These are phyloP conservation scores for Emesis castigata DNA, from an alignment of 2,888 invertebrate genomes.

Conservation along the genomic window DNA sequence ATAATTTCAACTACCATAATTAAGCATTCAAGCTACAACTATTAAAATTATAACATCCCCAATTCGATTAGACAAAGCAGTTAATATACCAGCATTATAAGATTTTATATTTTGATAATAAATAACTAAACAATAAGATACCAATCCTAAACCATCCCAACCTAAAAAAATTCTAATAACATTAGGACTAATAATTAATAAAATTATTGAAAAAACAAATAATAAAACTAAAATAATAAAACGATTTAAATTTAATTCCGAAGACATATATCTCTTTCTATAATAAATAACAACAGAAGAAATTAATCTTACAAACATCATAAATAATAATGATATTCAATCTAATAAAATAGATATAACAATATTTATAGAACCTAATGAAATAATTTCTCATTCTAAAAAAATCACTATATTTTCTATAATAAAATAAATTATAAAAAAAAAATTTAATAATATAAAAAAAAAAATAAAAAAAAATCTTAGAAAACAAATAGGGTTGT, in stretches of 20 bases:
- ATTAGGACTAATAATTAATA: background rate
- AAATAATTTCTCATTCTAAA: conserved; percentile 83
- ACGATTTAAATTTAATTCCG: conserved; percentile 33
- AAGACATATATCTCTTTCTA: conserved; percentile 89
- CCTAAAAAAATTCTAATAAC: conserved; percentile 74
- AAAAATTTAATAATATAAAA: conserved; percentile 79
- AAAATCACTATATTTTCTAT: conserved; percentile 81
- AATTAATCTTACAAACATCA: conserved; percentile 90
- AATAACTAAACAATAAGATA: conserved; percentile 87
- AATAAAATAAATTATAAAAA: conserved; percentile 82
- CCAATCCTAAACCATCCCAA: conserved; percentile 92
- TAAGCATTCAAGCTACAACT: conserved; percentile 87
- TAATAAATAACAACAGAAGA: conserved; percentile 91
- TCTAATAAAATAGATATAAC: conserved; percentile 88
- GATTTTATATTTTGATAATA: conserved; percentile 89
- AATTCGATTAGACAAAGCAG: conserved; percentile 87
- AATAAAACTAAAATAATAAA: background rate
- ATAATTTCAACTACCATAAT: conserved; percentile 75
- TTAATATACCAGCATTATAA: conserved; percentile 91
- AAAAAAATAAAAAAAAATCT: conserved; percentile 84
- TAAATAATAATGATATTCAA: conserved; percentile 91
- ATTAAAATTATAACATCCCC: conserved; percentile 92
- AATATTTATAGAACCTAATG: background rate
- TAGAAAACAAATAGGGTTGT: background rate
- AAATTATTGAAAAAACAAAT: background rate